Evolutionary conservation across 2,888 invertebrate species (phyloP).

Genomic region (Allacma fusca): DNA sequence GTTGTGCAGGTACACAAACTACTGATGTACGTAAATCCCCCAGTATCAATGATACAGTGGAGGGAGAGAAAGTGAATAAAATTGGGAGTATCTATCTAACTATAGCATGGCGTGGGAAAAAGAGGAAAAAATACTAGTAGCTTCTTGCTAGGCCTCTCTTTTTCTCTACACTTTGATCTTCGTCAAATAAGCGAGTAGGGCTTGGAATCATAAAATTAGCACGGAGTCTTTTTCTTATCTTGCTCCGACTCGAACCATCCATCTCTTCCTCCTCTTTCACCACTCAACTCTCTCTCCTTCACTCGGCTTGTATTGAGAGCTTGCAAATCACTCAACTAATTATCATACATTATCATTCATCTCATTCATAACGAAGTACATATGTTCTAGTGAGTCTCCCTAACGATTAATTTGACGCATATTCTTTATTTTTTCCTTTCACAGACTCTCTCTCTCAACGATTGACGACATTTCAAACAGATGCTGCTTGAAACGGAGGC

Average conservation of each 20-base stretch:
- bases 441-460: not conserved
- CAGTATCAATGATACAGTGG: too few relatives aligned
- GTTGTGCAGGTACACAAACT: too few relatives aligned
- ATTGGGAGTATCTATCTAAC: too few relatives aligned
- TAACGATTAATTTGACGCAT: not conserved
- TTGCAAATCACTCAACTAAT: slow-evolving; percentile 10
- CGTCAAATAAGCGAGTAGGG: not conserved
- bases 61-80: too few relatives aligned
- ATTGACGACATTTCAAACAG: not conserved
- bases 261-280: not conserved
- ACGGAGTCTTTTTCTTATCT: slow-evolving; percentile 40
- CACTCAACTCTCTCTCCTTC: slow-evolving; percentile 13
- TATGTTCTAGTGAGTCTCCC: not conserved
- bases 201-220: slow-evolving; percentile 39
- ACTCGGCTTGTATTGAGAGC: not conserved
- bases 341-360: slow-evolving; percentile 41
- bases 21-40: too few relatives aligned
- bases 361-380: not conserved
- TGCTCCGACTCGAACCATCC: slow-evolving; percentile 10
- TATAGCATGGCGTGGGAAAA: slow-evolving; percentile 16
- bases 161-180: slow-evolving; percentile 23
- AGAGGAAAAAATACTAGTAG: not conserved
- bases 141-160: not conserved
- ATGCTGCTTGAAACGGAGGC: too few relatives aligned
- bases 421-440: slow-evolving; percentile 3